Evolutionary conservation across 1,140 invertebrate genomes (phyloP), one percentile per base, ranked within the genome.

Genomic region (Listronotus bonariensis): DNA sequence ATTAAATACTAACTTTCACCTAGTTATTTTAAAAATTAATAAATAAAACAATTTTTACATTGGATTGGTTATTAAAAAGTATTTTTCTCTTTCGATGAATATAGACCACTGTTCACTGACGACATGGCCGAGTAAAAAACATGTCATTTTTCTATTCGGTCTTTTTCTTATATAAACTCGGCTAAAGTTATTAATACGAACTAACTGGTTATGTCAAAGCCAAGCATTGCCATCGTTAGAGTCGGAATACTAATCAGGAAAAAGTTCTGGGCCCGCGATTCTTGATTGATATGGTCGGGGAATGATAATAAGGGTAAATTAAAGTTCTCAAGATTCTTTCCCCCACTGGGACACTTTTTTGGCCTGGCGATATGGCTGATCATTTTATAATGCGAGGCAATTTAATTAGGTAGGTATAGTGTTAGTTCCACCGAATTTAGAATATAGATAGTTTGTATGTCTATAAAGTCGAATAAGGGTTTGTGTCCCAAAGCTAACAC

Each of bases 131-230:
- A 67, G 54, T 64, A 73, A 75, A 74, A 71, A 75, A 71, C 70
- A 74, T 78, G 77, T 78, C 77, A 78, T 77, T 78, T 78, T 78
- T 78, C 77, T 74, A 74, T 75, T 72, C 71, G 71, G 20, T 62
- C 68, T 75, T 76, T 75, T 78, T 77, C 70, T 72, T 73, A 68
- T 70, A 72, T 70, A 72, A 75, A 77, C 74, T 77, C 73, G 66
- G 70, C 72, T 72, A 75, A 77, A 78, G 76, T 78, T 78, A 78
- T 78, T 78, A 78, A 78, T 78, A 78, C 73, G 75, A 74, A 77
- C 76, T 78, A 78, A 78, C 77, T 78, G 77, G 77, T 78, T 78
- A 78, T 78, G 77, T 78, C 77, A 78, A 78, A 78, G 69, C 77
- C 77, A 78, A 78, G 75, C 75, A 76, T 76, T 69, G 74, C 63